phyloP scores from a whole-genome alignment of 2,797 vertebrate species.

The Lepus oiostolus region DNA sequence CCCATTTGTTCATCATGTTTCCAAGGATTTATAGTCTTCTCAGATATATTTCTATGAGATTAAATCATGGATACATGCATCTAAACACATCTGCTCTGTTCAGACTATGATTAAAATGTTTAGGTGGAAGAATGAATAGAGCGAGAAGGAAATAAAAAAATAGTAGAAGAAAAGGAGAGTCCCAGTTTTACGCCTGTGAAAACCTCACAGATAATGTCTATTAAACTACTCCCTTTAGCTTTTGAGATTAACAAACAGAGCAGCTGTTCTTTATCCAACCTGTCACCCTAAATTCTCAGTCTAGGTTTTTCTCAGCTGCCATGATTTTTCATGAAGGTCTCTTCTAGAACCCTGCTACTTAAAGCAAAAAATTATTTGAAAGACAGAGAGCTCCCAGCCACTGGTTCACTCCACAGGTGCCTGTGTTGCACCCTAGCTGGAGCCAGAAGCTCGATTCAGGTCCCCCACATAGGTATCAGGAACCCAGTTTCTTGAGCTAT shows the following conservation, averaged over 20 bases:
- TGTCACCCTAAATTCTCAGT: background rate
- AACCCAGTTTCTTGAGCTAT: too few relatives aligned
- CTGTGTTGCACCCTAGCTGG: too few relatives aligned
- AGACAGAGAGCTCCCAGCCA: too few relatives aligned
- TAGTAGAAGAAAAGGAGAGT: background rate
- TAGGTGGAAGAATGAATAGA: constrained; percentile 9
- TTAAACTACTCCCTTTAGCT: background rate
- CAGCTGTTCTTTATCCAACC: background rate
- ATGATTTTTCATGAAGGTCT: background rate
- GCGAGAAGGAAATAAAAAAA: background rate
- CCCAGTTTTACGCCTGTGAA: background rate
- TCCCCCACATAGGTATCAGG: too few relatives aligned
- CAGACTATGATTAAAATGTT: constrained; percentile 52
- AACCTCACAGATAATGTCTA: background rate
- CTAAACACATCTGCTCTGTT: constrained; percentile 65
- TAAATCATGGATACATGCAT: constrained; percentile 55
- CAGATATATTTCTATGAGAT: constrained; percentile 47
- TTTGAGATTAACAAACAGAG: background rate
- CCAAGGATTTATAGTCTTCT: constrained; percentile 54
- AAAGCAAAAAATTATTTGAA: background rate
- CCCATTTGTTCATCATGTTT: constrained; percentile 64
- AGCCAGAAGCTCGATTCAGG: too few relatives aligned
- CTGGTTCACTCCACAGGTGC: too few relatives aligned
- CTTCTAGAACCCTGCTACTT: constrained; percentile 1
- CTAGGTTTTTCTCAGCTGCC: background rate